These are phyloP conservation scores for Melanerpes formicivorus DNA, from an alignment of 2,113 vertebrate genomes.

Conservation along the genomic window DNA sequence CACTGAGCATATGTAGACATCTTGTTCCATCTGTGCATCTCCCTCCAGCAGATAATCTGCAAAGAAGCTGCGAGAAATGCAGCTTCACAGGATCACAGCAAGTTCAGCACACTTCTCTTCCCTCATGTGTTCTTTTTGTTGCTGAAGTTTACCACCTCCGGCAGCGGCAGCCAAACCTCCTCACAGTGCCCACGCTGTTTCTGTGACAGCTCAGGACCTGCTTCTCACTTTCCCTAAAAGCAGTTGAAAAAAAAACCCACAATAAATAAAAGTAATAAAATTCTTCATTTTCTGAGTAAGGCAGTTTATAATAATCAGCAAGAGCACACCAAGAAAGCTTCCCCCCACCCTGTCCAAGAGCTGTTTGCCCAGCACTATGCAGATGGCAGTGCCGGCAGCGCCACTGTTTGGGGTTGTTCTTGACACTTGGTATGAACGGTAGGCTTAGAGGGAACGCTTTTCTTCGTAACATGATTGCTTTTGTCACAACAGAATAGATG, in stretches of 20 bases:
- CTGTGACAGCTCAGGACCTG: neutral
- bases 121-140: neutral
- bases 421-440: neutral
- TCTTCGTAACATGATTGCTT: neutral
- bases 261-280: no score
- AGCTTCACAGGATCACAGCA: neutral
- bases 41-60: neutral
- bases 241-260: no score
- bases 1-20: slow-evolving; percentile 41
- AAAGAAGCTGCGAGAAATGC: neutral
- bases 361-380: neutral
- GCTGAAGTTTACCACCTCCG: neutral
- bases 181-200: accelerated
- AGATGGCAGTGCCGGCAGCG: neutral
- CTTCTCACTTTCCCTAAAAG: neutral
- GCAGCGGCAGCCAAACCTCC: neutral
- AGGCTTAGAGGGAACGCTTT: neutral
- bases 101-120: neutral
- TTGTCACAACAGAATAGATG: neutral
- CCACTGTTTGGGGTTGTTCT: neutral
- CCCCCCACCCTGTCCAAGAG: neutral
- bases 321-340: neutral
- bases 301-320: accelerated
- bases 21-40: slow-evolving; percentile 53
- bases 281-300: neutral